Conservation (phyloP, 2,888 invertebrate species). For the Agrochola circellaris region DNA sequence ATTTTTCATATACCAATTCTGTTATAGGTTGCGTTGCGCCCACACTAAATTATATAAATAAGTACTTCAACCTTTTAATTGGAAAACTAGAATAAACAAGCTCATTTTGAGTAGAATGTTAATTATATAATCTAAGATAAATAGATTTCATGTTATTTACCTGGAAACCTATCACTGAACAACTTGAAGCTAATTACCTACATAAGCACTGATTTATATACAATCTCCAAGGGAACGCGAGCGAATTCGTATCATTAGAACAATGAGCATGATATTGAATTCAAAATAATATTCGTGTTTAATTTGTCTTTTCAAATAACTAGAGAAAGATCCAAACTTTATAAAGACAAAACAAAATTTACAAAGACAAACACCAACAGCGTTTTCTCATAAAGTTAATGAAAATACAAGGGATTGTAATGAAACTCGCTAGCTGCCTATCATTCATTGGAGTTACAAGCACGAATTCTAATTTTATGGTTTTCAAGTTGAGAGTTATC, state of each 20-base stretch:
- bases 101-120: neutral
- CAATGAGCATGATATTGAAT: constrained; percentile 15
- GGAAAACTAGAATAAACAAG: neutral
- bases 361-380: constrained; percentile 53
- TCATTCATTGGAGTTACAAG: constrained; percentile 59
- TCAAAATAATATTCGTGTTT: constrained; percentile 38
- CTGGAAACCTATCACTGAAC: constrained; percentile 13
- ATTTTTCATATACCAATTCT: constrained; percentile 17
- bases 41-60: constrained; percentile 15
- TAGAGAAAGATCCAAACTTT: constrained; percentile 39
- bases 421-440: constrained; percentile 55
- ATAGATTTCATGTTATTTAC: neutral
- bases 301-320: constrained; percentile 43
- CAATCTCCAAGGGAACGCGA: neutral
- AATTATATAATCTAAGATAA: neutral
- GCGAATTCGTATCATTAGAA: constrained; percentile 4
- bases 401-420: constrained; percentile 60
- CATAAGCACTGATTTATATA: neutral
- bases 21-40: constrained; percentile 11
- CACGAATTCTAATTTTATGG: constrained; percentile 66
- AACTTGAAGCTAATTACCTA: neutral
- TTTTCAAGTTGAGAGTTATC: constrained; percentile 58
- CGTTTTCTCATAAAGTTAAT: constrained; percentile 57
- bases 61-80: constrained; percentile 1
- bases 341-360: constrained; percentile 53